These are phyloP conservation scores for Drosophila mettleri DNA, from an alignment of 2,888 invertebrate genomes.

Conservation along the genomic window DNA sequence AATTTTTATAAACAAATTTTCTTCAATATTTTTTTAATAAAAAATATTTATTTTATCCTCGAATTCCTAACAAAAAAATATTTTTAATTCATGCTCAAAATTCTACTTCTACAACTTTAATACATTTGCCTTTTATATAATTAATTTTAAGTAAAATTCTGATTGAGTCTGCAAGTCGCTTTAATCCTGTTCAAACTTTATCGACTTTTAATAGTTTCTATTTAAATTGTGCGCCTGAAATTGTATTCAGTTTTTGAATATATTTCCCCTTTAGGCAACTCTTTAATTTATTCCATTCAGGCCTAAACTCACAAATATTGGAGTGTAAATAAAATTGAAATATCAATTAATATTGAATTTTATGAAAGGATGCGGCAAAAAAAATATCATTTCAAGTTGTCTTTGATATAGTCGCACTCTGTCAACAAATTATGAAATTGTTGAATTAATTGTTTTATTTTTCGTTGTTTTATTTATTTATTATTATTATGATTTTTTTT, in stretches of 20 bases:
- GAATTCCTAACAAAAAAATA: no score
- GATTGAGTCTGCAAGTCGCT: no score
- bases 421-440: conserved; percentile 8
- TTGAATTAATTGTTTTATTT: neutral
- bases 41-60: no score
- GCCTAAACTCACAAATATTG: neutral
- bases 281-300: neutral
- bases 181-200: neutral
- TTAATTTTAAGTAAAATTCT: no score
- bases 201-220: neutral
- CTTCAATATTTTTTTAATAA: no score
- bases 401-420: neutral
- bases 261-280: no score
- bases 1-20: no score
- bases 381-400: neutral
- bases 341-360: neutral
- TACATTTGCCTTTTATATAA: no score
- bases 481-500: no score
- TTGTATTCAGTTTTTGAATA: neutral
- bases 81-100: no score
- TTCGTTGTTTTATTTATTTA: no score
- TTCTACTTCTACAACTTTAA: no score
- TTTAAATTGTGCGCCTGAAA: neutral
- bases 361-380: neutral
- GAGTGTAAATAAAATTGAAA: neutral